Base-by-base conservation (phyloP, 2,797 vertebrate genomes). In the Fundulus diaphanus region DNA sequence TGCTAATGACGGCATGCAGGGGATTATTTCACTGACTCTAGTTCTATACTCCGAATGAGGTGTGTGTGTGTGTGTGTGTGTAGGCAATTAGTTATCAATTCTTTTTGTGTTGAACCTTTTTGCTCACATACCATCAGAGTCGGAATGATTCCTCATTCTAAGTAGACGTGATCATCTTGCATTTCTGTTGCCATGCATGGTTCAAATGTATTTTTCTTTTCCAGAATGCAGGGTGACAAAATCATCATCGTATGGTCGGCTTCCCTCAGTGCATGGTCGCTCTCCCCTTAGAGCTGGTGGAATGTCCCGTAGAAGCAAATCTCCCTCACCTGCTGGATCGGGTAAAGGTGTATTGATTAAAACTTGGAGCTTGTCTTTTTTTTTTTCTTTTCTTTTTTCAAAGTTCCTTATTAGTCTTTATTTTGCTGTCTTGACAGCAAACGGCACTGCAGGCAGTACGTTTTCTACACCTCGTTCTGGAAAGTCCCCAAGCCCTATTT, bases 221-320 rank as follows among this genome's bases (percentile, higher is more conserved):
- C n/a, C 87, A 99, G 98, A 99, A 89, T 98, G 98, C 94, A 95
- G 97, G 35, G 96, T 99, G 90, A 94, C 97, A 84, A 99, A 99
- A 93, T 99, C 98, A 52, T 95, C 96, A 72, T 99, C 98, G 4
- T 99, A 99, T 81, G 97, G 97, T 82, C 97, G 98, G 74, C 97
- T 99, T 79, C 97, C 97, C 70, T 94, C 96, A 0, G 85, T 96
- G 40, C 96, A 96, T 29, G 96, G 97, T 78, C 95, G 95, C 72
- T 96, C 95, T 79, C 96, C 97, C 68, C 97, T 96, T 46, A 96
- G 96, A 93, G 93, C 96, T 79, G 96, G 95, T 0, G 97, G 96
- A n/a, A 95, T 96, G 4, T 97, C 97, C 18, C 93, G 96, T 72
- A 96, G 97, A 87, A 99, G 98, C 96, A 99, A 99, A 87, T 99